These are phyloP conservation scores for Nerophis ophidion DNA, from an alignment of 2,113 vertebrate species.

Conservation along the genomic window DNA sequence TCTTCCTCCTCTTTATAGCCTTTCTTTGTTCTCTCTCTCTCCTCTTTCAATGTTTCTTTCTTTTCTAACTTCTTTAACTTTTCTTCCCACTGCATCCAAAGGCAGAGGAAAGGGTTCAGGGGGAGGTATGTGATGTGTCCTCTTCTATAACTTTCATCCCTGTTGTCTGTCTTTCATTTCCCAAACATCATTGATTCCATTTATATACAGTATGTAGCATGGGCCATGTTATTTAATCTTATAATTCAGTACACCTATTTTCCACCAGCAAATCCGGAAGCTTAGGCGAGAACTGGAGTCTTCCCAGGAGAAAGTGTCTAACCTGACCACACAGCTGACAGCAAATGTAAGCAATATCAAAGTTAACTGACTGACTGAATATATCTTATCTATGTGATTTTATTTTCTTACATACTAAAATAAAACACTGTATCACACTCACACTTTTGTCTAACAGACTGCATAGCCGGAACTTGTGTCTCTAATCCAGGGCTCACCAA, in stretches of 20 bases:
- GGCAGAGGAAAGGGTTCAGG: slow-evolving; percentile 98
- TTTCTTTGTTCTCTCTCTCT: slow-evolving; percentile 5
- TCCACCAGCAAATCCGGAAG: slow-evolving; percentile 89
- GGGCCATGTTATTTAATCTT: not conserved
- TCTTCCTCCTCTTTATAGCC: not conserved
- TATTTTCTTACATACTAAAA: no score
- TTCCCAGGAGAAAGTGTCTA: slow-evolving; percentile 93
- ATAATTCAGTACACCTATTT: slow-evolving; percentile 1
- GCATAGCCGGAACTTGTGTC: no score
- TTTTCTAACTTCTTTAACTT: slow-evolving; percentile 66
- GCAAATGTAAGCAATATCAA: slow-evolving; percentile 78
- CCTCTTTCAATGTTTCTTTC: not conserved
- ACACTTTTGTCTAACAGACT: no score
- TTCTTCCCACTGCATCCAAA: slow-evolving; percentile 66
- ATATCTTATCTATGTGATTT: no score
- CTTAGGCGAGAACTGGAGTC: slow-evolving; percentile 90
- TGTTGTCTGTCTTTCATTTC: slow-evolving; percentile 13
- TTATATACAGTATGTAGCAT: not conserved
- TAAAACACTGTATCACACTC: no score
- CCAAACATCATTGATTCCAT: slow-evolving; percentile 8
- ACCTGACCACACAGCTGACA: slow-evolving; percentile 85
- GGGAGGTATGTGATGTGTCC: slow-evolving; percentile 79
- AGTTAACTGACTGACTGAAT: not conserved
- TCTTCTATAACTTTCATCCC: slow-evolving; percentile 23
- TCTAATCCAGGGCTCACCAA: no score